Evolutionary conservation across 2,888 invertebrate species (phyloP).

Genomic region (Ariolimax columbianus): DNA sequence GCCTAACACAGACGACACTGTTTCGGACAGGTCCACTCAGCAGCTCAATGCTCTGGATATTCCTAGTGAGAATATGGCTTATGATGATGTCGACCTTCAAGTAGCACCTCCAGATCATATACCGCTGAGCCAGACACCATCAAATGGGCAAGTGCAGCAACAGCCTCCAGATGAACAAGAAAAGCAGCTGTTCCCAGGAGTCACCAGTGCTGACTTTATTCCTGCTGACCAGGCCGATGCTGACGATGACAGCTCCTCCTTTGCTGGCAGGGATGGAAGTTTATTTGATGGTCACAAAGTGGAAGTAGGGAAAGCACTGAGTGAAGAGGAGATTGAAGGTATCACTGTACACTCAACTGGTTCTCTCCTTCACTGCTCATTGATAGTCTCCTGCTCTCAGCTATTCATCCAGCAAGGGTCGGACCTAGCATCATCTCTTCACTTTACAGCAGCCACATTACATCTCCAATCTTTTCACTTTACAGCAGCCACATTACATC

Average conservation of each 20-base stretch:
- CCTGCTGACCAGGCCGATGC: neutral
- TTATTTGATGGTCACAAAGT: neutral
- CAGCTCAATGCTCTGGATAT: neutral
- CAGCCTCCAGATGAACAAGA: neutral
- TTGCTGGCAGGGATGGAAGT: neutral
- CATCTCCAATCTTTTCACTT: no score
- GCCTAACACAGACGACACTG: no score
- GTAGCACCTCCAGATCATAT: neutral
- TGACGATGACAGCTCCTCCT: neutral
- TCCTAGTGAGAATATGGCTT: no score
- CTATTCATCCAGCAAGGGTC: neutral
- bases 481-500: no score
- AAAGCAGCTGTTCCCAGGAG: neutral
- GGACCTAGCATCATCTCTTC: neutral
- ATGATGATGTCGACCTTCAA: neutral
- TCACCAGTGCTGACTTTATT: neutral
- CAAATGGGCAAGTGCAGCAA: neutral
- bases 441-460: no score
- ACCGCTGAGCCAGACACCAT: neutral
- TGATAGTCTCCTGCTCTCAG: neutral
- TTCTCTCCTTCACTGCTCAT: neutral
- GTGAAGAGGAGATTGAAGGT: conserved; percentile 51
- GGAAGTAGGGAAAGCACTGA: conserved; percentile 17
- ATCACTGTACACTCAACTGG: neutral
- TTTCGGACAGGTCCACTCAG: neutral